A percentile compares a stretch with the other conserved stretches of the same genome.
Conservation (phyloP, 2,888 invertebrate species). For the Hydraecia micacea region DNA sequence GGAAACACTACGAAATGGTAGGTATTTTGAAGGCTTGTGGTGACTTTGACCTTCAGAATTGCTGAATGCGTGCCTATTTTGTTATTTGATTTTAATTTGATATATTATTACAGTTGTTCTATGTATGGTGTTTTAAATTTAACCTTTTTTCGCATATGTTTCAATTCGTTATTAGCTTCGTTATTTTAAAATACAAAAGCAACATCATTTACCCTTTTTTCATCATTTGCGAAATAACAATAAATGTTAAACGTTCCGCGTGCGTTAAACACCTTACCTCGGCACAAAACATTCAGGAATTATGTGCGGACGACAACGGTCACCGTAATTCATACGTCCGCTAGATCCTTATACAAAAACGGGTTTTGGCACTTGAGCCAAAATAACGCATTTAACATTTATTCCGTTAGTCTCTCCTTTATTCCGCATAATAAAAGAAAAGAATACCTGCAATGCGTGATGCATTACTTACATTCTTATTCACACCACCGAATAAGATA, state of each 20-base stretch:
- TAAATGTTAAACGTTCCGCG: slow-evolving; percentile 27
- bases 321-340: slow-evolving; percentile 64
- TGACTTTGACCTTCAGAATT: background rate
- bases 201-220: background rate
- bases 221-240: slow-evolving; percentile 11
- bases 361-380: slow-evolving; percentile 58
- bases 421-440: slow-evolving; percentile 46
- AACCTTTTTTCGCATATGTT: background rate
- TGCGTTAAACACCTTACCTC: slow-evolving; percentile 42
- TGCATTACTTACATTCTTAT: slow-evolving; percentile 53
- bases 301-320: slow-evolving; percentile 63
- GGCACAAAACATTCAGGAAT: slow-evolving; percentile 61
- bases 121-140: background rate
- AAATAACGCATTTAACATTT: slow-evolving; percentile 55
- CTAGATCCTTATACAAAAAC: slow-evolving; percentile 63
- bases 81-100: background rate
- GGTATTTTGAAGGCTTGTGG: background rate
- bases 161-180: background rate
- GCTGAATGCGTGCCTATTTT: background rate
- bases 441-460: slow-evolving; percentile 61
- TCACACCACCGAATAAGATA: slow-evolving; percentile 53
- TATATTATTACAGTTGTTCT: background rate
- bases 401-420: slow-evolving; percentile 43
- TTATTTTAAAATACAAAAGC: background rate
- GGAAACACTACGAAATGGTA: background rate